These are phyloP conservation scores for Tringa solitaria DNA, from an alignment of 2,113 vertebrate genomes.

Conservation along the genomic window DNA sequence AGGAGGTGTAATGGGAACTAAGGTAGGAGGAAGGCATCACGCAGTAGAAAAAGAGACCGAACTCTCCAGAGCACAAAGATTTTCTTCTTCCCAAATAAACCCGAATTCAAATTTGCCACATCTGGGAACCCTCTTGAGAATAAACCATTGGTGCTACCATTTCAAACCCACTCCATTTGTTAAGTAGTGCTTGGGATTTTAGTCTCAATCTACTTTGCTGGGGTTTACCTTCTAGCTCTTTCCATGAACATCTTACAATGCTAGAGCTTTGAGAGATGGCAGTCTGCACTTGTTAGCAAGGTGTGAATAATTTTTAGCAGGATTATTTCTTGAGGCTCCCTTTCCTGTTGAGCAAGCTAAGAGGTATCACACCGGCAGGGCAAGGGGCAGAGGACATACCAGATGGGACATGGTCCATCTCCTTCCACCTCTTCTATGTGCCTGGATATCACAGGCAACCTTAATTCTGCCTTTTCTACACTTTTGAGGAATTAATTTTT, in stretches of 20 bases:
- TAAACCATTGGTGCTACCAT: background rate
- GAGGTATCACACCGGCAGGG: background rate
- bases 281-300: background rate
- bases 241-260: accelerated
- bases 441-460: background rate
- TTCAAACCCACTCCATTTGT: background rate
- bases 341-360: background rate
- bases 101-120: background rate
- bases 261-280: background rate
- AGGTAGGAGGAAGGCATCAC: background rate
- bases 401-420: background rate
- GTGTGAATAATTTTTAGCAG: background rate
- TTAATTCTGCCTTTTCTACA: background rate
- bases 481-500: background rate
- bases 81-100: background rate
- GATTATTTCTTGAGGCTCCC: background rate
- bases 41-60: background rate
- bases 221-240: background rate
- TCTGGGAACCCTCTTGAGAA: background rate
- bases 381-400: background rate
- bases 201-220: background rate
- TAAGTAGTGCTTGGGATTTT: background rate
- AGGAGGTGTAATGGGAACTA: background rate
- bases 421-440: background rate
- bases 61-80: background rate